These are phyloP conservation scores for Anarrhichthys ocellatus DNA, from an alignment of 2,113 vertebrate species.

Conservation along the genomic window DNA sequence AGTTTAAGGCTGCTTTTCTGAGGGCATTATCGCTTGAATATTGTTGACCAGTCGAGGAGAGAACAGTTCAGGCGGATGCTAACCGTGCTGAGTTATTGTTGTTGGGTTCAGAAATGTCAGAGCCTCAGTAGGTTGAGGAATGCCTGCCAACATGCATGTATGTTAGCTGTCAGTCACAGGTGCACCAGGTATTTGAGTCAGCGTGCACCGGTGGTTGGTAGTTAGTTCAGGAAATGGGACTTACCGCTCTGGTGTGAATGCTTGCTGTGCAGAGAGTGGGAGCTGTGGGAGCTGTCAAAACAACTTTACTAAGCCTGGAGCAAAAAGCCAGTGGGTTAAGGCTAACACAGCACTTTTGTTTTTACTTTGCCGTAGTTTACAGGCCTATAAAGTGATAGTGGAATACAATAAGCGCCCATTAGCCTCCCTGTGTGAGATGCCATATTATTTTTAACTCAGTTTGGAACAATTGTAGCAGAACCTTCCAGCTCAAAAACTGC, in stretches of 20 bases:
- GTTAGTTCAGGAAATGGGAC: conserved; percentile 23
- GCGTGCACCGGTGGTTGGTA: background rate
- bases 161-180: conserved; percentile 42
- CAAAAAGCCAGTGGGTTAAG: conserved; percentile 33
- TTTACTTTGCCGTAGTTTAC: conserved; percentile 31
- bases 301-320: conserved; percentile 42
- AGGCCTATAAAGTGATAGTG: conserved; percentile 9
- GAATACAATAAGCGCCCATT: background rate
- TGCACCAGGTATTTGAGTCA: conserved; percentile 24
- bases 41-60: background rate
- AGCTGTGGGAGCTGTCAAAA: conserved; percentile 57
- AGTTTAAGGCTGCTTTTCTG: conserved; percentile 2
- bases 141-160: background rate
- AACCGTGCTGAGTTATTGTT: conserved; percentile 5
- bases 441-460: background rate
- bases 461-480: background rate
- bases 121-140: background rate
- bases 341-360: conserved; percentile 36
- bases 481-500: background rate
- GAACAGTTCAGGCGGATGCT: background rate
- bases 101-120: conserved; percentile 16
- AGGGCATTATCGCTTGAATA: conserved; percentile 4
- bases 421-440: background rate
- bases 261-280: conserved; percentile 20
- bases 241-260: conserved; percentile 16